Base-by-base conservation (phyloP, 1,140 invertebrate genomes). In the Drosophila tristis region DNA sequence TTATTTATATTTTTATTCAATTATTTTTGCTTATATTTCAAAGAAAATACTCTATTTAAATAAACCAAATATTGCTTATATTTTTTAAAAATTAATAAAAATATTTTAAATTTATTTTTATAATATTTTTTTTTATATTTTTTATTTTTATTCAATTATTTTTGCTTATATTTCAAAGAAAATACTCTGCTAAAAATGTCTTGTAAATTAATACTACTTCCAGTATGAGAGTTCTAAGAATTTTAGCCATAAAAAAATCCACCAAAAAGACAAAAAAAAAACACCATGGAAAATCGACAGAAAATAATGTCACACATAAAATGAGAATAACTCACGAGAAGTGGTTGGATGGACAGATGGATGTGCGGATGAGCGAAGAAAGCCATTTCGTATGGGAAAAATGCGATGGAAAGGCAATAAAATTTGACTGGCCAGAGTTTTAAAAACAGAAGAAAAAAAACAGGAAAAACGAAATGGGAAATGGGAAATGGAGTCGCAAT, bases 341-440 rank as follows among this genome's bases (percentile, higher is more conserved):
- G 3, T 55, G 44, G 25, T 35, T 29, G 3, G 15, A 23, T 23
- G 9, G 7, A 31, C 8, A 2, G 8, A 9, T 31, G 3, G 8
- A 23, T 23, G 20, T 49, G 20, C 5, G 23, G 47, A 23, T 29
- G 31, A 20, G 31, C 31, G 26, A 53, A 49, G 31, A 45, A 16
- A 60, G 63, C 35, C 25, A 65, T 74, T 74, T 74, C 20, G 35
- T 39, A 4, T 26, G 49, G 44, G 23, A 35, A 73, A 53, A 58
- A 50, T 49, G 31, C 31, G 54, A 56, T 15, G 44, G 56, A 44
- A 72, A 70, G 51, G 42, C 59, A 9, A 58, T 74, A 51, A 73
- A 74, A 65, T 55, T 74, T 74, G 50, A 73, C 57, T 73, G 67
- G 42, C 29, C 70, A 56, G 70, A 16, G 44, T 76, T 62, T 53